Conservation (phyloP, 2,888 invertebrate genomes). For the Sinelater perroti region DNA sequence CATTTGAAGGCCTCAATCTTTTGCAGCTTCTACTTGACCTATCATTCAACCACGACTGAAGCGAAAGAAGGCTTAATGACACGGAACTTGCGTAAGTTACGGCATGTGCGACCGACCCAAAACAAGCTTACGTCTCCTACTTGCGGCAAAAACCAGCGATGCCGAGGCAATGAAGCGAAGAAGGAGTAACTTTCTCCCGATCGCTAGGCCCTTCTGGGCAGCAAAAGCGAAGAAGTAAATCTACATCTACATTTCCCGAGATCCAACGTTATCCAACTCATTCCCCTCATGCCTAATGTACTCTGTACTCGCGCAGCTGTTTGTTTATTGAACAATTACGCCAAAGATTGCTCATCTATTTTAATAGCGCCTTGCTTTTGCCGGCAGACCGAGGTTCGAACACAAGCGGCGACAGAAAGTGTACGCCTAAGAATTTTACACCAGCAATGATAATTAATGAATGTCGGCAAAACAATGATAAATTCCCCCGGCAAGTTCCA, state of each 20-base stretch:
- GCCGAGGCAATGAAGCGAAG: conserved; percentile 4
- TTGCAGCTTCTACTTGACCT: too few species aligned
- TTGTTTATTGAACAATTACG: too few species aligned
- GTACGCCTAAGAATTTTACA: neutral
- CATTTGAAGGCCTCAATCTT: too few species aligned
- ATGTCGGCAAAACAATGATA: neutral
- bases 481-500: neutral
- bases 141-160: conserved; percentile 1
- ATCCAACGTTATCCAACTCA: conserved; percentile 2
- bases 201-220: neutral
- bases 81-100: too few species aligned
- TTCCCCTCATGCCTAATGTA: neutral
- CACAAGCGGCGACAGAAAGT: neutral
- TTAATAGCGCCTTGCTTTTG: too few species aligned
- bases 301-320: neutral
- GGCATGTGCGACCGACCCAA: too few species aligned
- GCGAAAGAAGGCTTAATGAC: too few species aligned
- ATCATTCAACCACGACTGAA: too few species aligned
- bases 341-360: too few species aligned
- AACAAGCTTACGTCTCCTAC: too few species aligned
- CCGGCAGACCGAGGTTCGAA: neutral
- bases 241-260: conserved; percentile 5
- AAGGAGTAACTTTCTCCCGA: conserved; percentile 1
- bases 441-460: conserved; percentile 1
- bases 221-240: conserved; percentile 1